phyloP scores from a whole-genome alignment of 2,888 invertebrate species.

The Zygothrica quintamaculata region DNA sequence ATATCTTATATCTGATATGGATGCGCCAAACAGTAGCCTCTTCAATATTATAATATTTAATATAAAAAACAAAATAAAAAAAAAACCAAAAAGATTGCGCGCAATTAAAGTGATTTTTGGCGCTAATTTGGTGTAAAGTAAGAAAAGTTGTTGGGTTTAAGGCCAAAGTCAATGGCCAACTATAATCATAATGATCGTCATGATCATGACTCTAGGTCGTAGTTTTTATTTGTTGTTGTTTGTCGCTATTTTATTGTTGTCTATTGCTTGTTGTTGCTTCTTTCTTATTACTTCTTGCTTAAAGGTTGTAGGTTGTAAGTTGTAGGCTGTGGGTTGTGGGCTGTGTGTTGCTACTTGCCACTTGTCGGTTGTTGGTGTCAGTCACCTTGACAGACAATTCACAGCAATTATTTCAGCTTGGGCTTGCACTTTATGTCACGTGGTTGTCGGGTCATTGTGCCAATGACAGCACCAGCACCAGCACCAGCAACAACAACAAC shows the following conservation, averaged over 20 bases:
- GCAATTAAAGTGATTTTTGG: conserved; percentile 73
- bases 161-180: conserved; percentile 58
- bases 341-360: not conserved
- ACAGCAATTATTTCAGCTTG: conserved; percentile 48
- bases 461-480: conserved; percentile 26
- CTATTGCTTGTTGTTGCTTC: too few relatives aligned
- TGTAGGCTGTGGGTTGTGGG: not conserved
- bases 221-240: too few relatives aligned
- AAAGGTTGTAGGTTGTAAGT: conserved; percentile 34
- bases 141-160: conserved; percentile 20
- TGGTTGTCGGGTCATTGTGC: conserved; percentile 46
- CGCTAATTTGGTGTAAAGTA: conserved; percentile 70
- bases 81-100: conserved; percentile 28
- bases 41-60: conserved; percentile 1
- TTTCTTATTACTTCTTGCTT: too few relatives aligned
- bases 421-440: conserved; percentile 21
- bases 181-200: conserved; percentile 17
- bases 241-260: too few relatives aligned
- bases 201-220: conserved; percentile 12
- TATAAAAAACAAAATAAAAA: not conserved
- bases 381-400: conserved; percentile 65
- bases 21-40: not conserved
- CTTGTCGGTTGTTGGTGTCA: conserved; percentile 49
- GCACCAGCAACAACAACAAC: conserved; percentile 6
- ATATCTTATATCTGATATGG: not conserved